Conservation (phyloP, 1,140 invertebrate genomes). For the Zaprionus kolodkinae region DNA sequence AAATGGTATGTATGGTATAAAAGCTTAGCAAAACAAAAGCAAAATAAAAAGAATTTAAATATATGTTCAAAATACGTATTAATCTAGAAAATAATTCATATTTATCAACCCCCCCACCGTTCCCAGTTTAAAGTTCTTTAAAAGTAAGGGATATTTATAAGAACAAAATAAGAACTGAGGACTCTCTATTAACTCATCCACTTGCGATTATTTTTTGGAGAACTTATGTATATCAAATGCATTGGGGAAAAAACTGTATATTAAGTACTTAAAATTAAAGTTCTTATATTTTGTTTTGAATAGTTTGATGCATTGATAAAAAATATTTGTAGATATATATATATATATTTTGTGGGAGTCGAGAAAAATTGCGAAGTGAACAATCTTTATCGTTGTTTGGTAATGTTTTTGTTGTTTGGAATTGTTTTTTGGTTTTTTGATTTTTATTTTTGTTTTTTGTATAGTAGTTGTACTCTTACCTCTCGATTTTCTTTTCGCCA, state of each 20-base stretch:
- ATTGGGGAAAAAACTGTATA: conserved; percentile 26
- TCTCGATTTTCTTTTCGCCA: conserved; percentile 84
- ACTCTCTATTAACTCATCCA: conserved; percentile 2
- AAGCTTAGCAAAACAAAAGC: conserved; percentile 3
- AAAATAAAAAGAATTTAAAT: not conserved
- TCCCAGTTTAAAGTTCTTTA: not conserved
- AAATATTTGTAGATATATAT: conserved; percentile 39
- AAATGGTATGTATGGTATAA: not conserved
- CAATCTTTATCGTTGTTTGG: conserved; percentile 43
- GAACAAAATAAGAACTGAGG: conserved; percentile 13
- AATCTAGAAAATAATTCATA: not conserved
- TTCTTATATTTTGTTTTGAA: conserved; percentile 26
- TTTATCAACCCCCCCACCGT: not conserved
- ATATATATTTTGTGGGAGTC: conserved; percentile 31
- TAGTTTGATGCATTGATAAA: conserved; percentile 41
- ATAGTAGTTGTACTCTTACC: conserved; percentile 81
- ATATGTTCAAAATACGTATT: not conserved
- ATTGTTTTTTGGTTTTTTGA: conserved; percentile 47
- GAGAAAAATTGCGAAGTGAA: conserved; percentile 51
- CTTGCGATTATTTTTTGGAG: conserved; percentile 32
- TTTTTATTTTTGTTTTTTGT: conserved; percentile 48
- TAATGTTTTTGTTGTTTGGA: conserved; percentile 42
- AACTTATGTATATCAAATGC: conserved; percentile 30
- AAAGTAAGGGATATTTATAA: not conserved
- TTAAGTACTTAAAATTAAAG: conserved; percentile 3